Base-by-base conservation (phyloP, 1,140 invertebrate species). In the Hetaerina americana region DNA sequence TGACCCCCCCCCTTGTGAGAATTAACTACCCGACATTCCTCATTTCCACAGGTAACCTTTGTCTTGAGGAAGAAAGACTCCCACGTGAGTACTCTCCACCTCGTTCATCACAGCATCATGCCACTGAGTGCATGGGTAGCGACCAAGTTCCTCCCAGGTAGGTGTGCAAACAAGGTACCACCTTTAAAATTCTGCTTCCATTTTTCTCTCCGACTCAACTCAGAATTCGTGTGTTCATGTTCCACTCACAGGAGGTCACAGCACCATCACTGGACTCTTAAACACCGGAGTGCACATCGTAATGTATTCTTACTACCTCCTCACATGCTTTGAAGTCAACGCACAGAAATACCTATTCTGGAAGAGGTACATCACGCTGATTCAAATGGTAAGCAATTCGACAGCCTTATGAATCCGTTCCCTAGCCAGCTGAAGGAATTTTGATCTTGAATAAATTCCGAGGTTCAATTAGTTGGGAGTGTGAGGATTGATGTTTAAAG, bases 231-330 rank as follows among this genome's bases (percentile, higher is more conserved):
- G n/a, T n/a, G n/a, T n/a, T n/a, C 69, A 22, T 73, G 70, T 26
- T 18, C 12, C 27, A 66, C 5, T 71, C 57, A 22, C 69, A 80
- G 81, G 82, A 70, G 82, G 82, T n/a, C 82, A 83, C 76, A 80
- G 80, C 70, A 82, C 82, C 5, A 83, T 85, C 75, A 84, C 78
- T 66, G 74, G 76, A 22, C 71, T 77, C 57, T 76, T 86, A 71
- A 87, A 87, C 76, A 82, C 82, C 69, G 82, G 84, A 57, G 84
- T 87, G 22, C 86, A 87, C 69, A 74, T 83, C 5, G 66, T 84
- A 40, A 85, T 85, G 84, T 85, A 85, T 73, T 75, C 77, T 8
- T 85, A 85, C 76, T 85, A 85, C 76, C 76, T 81, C 26, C 74
- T 85, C n/a, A 77, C 84, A 5, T 81, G 83, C 10, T 73, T 85